Conservation (phyloP, 2,113 vertebrate species). For the Paracanthobrama guichenoti region DNA sequence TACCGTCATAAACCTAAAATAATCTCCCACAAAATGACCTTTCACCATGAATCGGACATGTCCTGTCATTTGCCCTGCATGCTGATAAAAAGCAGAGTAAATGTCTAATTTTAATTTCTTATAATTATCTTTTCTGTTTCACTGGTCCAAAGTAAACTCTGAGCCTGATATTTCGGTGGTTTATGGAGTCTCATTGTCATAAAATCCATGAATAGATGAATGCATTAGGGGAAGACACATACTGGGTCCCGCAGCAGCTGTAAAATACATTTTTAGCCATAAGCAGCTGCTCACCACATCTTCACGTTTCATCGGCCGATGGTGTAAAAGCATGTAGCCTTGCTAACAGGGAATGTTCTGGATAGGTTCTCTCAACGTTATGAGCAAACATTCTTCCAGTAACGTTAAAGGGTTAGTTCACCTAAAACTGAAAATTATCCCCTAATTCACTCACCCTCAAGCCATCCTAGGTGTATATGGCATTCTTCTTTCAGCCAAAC, state of each 20-base stretch:
- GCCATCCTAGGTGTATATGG: no score
- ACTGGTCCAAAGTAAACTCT: conserved; percentile 75
- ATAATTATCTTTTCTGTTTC: conserved; percentile 67
- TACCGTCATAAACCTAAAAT: not conserved
- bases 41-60: not conserved
- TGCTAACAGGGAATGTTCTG: not conserved
- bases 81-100: conserved; percentile 65
- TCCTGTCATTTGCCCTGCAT: conserved; percentile 24
- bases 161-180: conserved; percentile 70
- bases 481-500: no score
- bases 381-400: no score
- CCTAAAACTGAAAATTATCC: no score
- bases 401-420: no score
- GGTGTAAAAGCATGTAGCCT: conserved; percentile 59
- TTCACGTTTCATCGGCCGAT: conserved; percentile 69
- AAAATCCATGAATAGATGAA: conserved; percentile 77
- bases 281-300: conserved; percentile 64
- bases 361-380: no score
- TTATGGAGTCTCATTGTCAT: conserved; percentile 73
- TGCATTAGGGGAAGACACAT: conserved; percentile 70
- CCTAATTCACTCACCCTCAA: no score
- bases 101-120: conserved; percentile 71
- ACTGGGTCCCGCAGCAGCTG: conserved; percentile 64
- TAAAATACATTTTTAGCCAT: conserved; percentile 73
- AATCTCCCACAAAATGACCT: not conserved